Evolutionary conservation across 2,797 vertebrate species (phyloP).

Genomic region (Melanotaenia trifasciata): DNA sequence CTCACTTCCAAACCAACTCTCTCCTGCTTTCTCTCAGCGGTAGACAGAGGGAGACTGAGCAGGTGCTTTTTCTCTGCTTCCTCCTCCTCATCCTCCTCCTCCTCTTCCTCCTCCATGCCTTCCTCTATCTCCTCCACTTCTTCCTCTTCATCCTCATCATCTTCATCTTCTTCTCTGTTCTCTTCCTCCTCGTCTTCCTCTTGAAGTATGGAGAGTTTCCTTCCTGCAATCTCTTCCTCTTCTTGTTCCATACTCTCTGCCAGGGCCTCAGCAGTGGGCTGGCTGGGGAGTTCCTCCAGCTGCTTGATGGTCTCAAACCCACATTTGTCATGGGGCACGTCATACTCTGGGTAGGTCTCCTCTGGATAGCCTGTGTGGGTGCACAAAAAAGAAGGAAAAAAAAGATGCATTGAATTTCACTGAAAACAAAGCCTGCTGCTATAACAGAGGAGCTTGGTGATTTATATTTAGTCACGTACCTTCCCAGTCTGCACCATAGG

Average conservation of each 20-base stretch:
- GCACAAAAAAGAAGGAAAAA: conserved; percentile 2
- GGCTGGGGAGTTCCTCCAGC: conserved; percentile 77
- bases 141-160: conserved; percentile 69
- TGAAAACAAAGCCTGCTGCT: not conserved
- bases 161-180: conserved; percentile 61
- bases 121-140: conserved; percentile 31
- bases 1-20: conserved; percentile 54
- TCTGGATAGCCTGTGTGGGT: conserved; percentile 90
- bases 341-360: conserved; percentile 91
- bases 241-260: conserved; percentile 90
- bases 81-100: conserved; percentile 35
- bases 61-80: conserved; percentile 77
- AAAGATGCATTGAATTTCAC: conserved; percentile 7
- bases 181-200: conserved; percentile 62
- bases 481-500: conserved; percentile 93
- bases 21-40: conserved; percentile 44
- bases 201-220: conserved; percentile 69
- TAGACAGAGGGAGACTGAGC: conserved; percentile 47
- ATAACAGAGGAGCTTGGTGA: not conserved
- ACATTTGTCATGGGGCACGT: conserved; percentile 66
- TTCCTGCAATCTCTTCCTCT: conserved; percentile 71
- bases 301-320: conserved; percentile 61
- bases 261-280: conserved; percentile 91
- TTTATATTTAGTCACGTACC: conserved; percentile 76
- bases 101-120: conserved; percentile 54